A percentile compares a stretch with the other conserved stretches of the same genome.
These are phyloP conservation scores for Schizopygopsis malacanthus DNA, from an alignment of 2,797 vertebrate species.

Conservation along the genomic window DNA sequence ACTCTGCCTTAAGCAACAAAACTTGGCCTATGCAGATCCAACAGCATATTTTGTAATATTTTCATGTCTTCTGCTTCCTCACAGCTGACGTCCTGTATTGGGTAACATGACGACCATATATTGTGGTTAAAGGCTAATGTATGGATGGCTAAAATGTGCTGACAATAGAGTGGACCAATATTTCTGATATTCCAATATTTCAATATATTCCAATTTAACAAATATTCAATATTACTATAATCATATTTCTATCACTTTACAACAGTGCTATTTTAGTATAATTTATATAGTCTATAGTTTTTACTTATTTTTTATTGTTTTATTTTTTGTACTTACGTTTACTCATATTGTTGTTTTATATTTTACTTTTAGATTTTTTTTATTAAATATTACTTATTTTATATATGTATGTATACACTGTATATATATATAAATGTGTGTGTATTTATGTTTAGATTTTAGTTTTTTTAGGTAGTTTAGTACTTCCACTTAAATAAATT, in stretches of 20 bases:
- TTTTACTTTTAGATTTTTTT: too few species aligned
- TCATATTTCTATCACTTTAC: background rate
- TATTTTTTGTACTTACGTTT: background rate
- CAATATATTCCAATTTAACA: too few species aligned
- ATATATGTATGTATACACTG: too few species aligned
- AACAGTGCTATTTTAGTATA: too few species aligned
- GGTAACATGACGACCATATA: background rate
- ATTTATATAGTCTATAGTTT: too few species aligned
- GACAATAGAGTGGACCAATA: background rate
- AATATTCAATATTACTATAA: background rate
- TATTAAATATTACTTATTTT: too few species aligned
- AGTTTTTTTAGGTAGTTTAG: too few species aligned
- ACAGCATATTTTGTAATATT: slow-evolving; percentile 29
- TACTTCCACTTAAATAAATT: background rate
- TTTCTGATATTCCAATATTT: background rate
- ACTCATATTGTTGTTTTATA: too few species aligned
- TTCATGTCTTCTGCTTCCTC: slow-evolving; percentile 17
- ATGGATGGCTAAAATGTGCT: background rate
- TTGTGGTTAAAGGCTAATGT: background rate
- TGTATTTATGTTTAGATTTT: too few species aligned
- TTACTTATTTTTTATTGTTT: too few species aligned
- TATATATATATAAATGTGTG: too few species aligned
- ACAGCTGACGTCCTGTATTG: background rate
- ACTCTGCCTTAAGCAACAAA: slow-evolving; percentile 14
- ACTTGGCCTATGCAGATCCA: background rate